Conservation (phyloP, 1,140 invertebrate species). For the Aphis gossypii region DNA sequence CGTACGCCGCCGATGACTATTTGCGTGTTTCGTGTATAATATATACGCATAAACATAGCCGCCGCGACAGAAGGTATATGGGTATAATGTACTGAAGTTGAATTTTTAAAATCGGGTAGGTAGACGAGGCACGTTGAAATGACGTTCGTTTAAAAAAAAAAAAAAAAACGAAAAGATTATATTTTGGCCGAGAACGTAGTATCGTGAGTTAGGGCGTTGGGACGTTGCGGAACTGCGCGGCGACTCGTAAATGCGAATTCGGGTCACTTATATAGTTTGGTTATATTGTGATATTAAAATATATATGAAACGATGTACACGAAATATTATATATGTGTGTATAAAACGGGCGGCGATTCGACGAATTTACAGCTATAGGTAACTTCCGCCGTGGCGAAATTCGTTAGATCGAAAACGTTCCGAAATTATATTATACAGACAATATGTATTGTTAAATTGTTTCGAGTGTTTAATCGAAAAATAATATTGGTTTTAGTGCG, state of each 20-base stretch:
- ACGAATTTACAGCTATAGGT: no score
- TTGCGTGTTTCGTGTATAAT: neutral
- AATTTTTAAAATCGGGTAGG: neutral
- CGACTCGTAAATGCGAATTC: no score
- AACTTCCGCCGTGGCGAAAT: neutral
- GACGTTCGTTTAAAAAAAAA: neutral
- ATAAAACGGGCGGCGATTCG: neutral
- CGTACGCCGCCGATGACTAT: neutral
- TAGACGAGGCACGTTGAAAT: neutral
- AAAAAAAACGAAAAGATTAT: neutral
- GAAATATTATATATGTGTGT: no score
- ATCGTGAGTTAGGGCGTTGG: no score
- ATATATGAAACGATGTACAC: neutral
- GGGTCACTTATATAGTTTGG: no score
- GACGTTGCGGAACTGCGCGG: no score
- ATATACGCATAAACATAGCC: neutral
- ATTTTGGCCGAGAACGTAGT: neutral
- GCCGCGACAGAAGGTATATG: no score
- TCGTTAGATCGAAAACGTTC: neutral
- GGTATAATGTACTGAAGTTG: neutral
- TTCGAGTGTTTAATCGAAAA: neutral
- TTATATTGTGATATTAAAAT: neutral
- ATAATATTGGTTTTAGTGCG: slow-evolving; percentile 1
- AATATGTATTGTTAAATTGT: neutral
- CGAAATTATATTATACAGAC: neutral